Conservation (phyloP, 1,140 invertebrate species). For the Cyclina sinensis region DNA sequence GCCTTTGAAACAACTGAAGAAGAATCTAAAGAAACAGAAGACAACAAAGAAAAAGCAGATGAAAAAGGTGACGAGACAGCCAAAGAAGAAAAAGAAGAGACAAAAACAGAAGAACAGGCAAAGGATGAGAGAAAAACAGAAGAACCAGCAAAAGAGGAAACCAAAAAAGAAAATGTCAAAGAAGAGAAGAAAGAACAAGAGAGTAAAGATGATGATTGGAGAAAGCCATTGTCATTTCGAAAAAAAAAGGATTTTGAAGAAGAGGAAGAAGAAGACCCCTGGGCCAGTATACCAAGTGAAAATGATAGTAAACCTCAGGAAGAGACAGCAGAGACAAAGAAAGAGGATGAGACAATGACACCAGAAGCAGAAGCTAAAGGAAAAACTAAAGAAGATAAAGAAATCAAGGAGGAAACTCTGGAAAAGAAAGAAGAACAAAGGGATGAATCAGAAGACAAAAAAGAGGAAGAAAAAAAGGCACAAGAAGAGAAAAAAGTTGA, state of each 20-base stretch:
- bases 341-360: slow-evolving; percentile 19
- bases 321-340: not conserved
- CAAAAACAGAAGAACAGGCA: slow-evolving; percentile 43
- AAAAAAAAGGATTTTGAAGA: slow-evolving; percentile 57
- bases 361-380: not conserved
- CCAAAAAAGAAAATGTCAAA: slow-evolving; percentile 58
- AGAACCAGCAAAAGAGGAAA: slow-evolving; percentile 51
- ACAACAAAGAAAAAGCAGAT: slow-evolving; percentile 53
- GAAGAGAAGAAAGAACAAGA: slow-evolving; percentile 64
- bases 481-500: not conserved
- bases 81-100: slow-evolving; percentile 51
- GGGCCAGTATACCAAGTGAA: slow-evolving; percentile 49
- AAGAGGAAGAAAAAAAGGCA: not conserved
- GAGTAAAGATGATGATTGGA: slow-evolving; percentile 20
- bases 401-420: slow-evolving; percentile 13
- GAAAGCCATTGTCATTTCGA: slow-evolving; percentile 58
- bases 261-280: slow-evolving; percentile 49
- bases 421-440: not conserved
- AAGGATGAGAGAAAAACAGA: slow-evolving; percentile 51
- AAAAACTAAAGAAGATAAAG: not conserved
- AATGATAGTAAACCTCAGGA: slow-evolving; percentile 28
- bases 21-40: slow-evolving; percentile 57
- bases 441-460: not conserved
- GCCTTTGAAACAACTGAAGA: slow-evolving; percentile 49
- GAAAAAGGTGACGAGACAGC: slow-evolving; percentile 45